Percentiles rank a stretch among this genome's conserved stretches.
These are phyloP conservation scores for Lagocephalus sceleratus DNA, from an alignment of 2,797 vertebrate species.

Conservation along the genomic window DNA sequence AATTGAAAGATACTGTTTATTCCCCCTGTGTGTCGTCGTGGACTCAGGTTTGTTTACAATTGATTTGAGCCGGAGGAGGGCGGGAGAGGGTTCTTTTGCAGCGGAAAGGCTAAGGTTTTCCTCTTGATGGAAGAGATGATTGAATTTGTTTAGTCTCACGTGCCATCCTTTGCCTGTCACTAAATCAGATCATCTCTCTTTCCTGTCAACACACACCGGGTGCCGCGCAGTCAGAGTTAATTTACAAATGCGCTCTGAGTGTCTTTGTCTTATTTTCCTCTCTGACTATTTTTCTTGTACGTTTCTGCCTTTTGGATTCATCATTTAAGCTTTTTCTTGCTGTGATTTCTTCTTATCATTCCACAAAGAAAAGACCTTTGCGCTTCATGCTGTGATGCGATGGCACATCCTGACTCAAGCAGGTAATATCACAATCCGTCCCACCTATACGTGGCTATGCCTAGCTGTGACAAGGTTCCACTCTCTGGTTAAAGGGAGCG, in stretches of 20 bases:
- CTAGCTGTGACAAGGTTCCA: conserved; percentile 44
- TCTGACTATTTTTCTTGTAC: conserved; percentile 4
- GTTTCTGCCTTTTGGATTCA: conserved; percentile 17
- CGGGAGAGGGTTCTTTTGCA: conserved; percentile 57
- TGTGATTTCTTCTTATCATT: conserved; percentile 12
- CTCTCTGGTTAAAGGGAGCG: conserved; percentile 59
- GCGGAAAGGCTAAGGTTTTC: conserved; percentile 66
- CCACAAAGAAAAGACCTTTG: conserved; percentile 16
- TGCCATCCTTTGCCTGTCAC: conserved; percentile 62
- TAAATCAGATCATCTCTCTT: conserved; percentile 76
- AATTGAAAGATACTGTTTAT: conserved; percentile 83
- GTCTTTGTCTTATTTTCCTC: conserved; percentile 41
- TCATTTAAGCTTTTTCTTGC: conserved; percentile 9
- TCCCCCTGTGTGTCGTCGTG: conserved; percentile 63
- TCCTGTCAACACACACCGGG: conserved; percentile 74
- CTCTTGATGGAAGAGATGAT: conserved; percentile 77
- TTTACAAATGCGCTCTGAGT: conserved; percentile 59
- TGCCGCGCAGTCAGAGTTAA: conserved; percentile 79
- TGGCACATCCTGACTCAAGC: conserved; percentile 55
- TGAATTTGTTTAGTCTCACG: conserved; percentile 78
- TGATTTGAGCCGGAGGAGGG: conserved; percentile 70
- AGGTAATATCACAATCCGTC: conserved; percentile 46
- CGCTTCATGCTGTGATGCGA: conserved; percentile 46
- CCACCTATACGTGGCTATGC: conserved; percentile 42
- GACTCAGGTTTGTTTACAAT: conserved; percentile 81